These are phyloP conservation scores for Entomobrya multifasciata DNA, from an alignment of 2,888 invertebrate genomes.

Conservation along the genomic window DNA sequence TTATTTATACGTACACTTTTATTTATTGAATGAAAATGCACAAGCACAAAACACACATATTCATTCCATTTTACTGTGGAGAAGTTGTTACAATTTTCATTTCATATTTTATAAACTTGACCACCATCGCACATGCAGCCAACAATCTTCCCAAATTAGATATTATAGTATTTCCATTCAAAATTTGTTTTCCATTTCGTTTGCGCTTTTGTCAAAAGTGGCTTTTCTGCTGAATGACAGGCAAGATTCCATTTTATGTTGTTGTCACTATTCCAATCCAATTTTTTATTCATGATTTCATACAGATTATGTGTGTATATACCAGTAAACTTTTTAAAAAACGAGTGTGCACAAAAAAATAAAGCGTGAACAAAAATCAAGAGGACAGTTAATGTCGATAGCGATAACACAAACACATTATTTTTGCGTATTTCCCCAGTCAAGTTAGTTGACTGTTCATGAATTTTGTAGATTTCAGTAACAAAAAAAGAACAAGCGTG, in stretches of 20 bases:
- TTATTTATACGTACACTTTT: too few species aligned
- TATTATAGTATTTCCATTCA: not conserved
- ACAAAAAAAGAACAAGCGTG: conserved; percentile 18
- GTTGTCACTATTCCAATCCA: conserved; percentile 16
- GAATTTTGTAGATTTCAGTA: not conserved
- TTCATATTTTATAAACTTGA: conserved; percentile 23
- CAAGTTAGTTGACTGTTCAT: not conserved
- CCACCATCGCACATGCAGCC: not conserved
- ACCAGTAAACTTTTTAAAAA: too few species aligned
- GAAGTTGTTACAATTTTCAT: too few species aligned
- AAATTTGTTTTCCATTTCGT: conserved; percentile 1
- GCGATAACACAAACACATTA: not conserved
- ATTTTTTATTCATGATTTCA: conserved; percentile 22
- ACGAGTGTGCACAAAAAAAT: too few species aligned
- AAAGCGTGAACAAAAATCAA: too few species aligned
- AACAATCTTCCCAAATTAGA: conserved; percentile 28
- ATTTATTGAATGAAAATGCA: too few species aligned
- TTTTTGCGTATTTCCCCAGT: not conserved
- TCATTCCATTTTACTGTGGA: too few species aligned
- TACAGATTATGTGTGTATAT: too few species aligned
- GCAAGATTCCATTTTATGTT: not conserved
- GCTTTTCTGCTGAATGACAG: not conserved
- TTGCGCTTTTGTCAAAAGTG: too few species aligned
- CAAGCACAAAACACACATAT: too few species aligned
- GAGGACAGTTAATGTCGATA: too few species aligned